phyloP scores from a whole-genome alignment of 2,888 invertebrate species.

The Agrilus biguttatus region DNA sequence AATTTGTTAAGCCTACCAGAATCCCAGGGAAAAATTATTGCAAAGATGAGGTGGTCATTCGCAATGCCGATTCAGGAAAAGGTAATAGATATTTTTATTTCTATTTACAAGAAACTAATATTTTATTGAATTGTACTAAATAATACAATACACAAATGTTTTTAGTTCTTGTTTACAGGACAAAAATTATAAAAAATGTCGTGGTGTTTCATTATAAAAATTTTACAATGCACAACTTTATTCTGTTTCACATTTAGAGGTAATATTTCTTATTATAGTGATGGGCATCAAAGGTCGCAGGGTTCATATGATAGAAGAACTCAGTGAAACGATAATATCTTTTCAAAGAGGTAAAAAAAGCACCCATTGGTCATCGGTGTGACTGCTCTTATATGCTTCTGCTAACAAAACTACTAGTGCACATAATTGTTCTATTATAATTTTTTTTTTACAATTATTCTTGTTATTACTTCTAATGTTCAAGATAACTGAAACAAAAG shows the following conservation, averaged over 20 bases:
- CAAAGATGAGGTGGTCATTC: constrained; percentile 88
- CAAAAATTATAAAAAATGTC: neutral
- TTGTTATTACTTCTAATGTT: neutral
- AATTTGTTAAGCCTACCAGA: constrained; percentile 76
- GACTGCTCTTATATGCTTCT: neutral
- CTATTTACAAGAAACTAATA: neutral
- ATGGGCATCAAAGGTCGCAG: constrained; percentile 98
- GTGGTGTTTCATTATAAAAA: constrained; percentile 2
- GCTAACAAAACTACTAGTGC: constrained; percentile 3
- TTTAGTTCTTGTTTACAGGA: neutral
- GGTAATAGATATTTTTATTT: constrained; percentile 38
- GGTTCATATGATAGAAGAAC: constrained; percentile 97
- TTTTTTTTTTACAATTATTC: constrained; percentile 1
- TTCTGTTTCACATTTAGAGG: constrained; percentile 1
- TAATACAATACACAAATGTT: neutral
- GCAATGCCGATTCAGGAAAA: constrained; percentile 93
- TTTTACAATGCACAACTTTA: neutral
- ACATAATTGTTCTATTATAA: constrained; percentile 5
- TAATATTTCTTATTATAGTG: constrained; percentile 49
- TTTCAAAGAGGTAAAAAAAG: constrained; percentile 88
- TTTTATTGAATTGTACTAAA: neutral
- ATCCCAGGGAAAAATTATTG: constrained; percentile 88
- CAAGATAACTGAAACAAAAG: too few relatives aligned
- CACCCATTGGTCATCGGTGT: constrained; percentile 4
- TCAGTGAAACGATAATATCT: constrained; percentile 96